These are phyloP conservation scores for Abrostola triplasia DNA, from an alignment of 2,888 invertebrate genomes.

Conservation along the genomic window DNA sequence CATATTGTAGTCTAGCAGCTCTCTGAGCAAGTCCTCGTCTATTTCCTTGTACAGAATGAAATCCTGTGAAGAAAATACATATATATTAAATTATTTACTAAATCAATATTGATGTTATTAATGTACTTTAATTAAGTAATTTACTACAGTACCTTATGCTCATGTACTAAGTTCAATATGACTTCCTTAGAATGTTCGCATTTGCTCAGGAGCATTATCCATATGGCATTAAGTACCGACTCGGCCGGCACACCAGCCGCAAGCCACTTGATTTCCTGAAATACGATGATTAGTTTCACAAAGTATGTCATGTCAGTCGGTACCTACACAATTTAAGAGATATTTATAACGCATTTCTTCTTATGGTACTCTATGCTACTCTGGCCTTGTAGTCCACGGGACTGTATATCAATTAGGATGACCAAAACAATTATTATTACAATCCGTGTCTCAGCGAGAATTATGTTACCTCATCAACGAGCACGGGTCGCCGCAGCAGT, in stretches of 20 bases:
- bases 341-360: too few relatives aligned
- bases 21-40: conserved; percentile 76
- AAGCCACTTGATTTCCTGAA: conserved; percentile 77
- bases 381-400: too few relatives aligned
- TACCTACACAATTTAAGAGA: too few relatives aligned
- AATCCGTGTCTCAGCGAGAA: too few relatives aligned
- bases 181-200: conserved; percentile 62
- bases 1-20: conserved; percentile 76
- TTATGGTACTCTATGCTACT: too few relatives aligned
- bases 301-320: too few relatives aligned
- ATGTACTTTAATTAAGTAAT: not conserved
- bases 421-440: too few relatives aligned
- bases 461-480: conserved; percentile 70
- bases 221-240: conserved; percentile 68
- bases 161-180: conserved; percentile 60
- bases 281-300: conserved; percentile 21
- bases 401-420: too few relatives aligned
- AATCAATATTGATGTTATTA: not conserved
- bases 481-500: conserved; percentile 69
- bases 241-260: conserved; percentile 52
- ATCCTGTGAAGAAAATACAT: conserved; percentile 64
- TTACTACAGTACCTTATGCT: conserved; percentile 66
- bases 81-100: not conserved
- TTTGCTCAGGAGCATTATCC: conserved; percentile 76
- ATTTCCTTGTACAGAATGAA: conserved; percentile 65